Evolutionary conservation across 92 coral and sea anemone species (phyloP).

Genomic region (Palythoa heliodiscus): DNA sequence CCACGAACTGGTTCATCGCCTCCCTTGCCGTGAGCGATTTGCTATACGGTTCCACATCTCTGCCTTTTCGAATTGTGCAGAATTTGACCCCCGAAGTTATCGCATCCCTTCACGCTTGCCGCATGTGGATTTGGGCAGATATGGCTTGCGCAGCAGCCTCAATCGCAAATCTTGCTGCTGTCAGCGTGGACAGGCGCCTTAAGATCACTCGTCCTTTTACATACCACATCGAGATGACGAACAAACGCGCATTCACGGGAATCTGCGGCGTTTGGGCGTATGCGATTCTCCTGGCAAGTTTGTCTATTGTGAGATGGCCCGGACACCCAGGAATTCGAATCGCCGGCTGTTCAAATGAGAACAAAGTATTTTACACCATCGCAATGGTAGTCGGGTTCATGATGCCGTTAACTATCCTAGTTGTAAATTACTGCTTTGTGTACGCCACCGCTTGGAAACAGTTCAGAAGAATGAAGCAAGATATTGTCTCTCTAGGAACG

Average conservation of each 20-base stretch:
- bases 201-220: constrained; percentile 91
- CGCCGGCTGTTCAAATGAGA: constrained; percentile 60
- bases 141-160: constrained; percentile 96
- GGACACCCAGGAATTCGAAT: constrained; percentile 49
- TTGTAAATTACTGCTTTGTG: constrained; percentile 71
- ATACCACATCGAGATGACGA: constrained; percentile 78
- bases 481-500: constrained; percentile 32
- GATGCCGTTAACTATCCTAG: constrained; percentile 73
- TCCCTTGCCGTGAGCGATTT: constrained; percentile 93
- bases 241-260: constrained; percentile 65
- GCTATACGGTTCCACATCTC: constrained; percentile 63
- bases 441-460: constrained; percentile 87
- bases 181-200: constrained; percentile 87
- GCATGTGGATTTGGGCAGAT: constrained; percentile 88
- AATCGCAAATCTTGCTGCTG: constrained; percentile 84
- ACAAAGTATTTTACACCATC: constrained; percentile 81
- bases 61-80: constrained; percentile 72
- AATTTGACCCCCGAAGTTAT: constrained; percentile 38
- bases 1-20: constrained; percentile 97
- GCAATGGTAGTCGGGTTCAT: constrained; percentile 91
- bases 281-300: constrained; percentile 70
- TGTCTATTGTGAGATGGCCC: constrained; percentile 65
- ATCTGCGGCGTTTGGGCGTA: constrained; percentile 85
- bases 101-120: constrained; percentile 59
- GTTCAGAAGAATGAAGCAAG: constrained; percentile 77